Evolutionary conservation across 2,113 vertebrate genomes (phyloP).

Genomic region (Tautogolabrus adspersus): DNA sequence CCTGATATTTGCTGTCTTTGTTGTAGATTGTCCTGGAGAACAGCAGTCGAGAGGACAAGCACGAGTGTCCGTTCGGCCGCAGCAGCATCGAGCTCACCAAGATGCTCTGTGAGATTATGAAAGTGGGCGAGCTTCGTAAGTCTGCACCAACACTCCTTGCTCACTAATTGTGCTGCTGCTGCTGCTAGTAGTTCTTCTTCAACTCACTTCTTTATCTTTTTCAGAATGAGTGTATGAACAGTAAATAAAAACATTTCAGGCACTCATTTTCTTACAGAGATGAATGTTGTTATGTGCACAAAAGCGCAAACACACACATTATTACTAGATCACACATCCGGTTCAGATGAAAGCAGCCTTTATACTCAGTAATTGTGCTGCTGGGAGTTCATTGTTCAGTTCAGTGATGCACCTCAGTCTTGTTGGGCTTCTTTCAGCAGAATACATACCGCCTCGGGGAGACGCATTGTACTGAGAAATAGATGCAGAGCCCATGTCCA

Average conservation of each 20-base stretch:
- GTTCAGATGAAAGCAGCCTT: constrained; percentile 63
- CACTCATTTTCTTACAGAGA: not conserved
- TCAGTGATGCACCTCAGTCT: constrained; percentile 64
- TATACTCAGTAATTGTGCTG: constrained; percentile 68
- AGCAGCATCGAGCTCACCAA: constrained; percentile 99
- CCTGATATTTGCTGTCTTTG: not conserved
- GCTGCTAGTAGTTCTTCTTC: not conserved
- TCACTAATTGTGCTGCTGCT: not conserved
- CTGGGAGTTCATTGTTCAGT: constrained; percentile 72
- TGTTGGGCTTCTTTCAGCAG: constrained; percentile 43
- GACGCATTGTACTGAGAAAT: constrained; percentile 38
- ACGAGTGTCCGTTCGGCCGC: constrained; percentile 97
- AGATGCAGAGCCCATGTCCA: constrained; percentile 51
- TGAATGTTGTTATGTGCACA: not conserved
- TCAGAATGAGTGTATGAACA: not conserved
- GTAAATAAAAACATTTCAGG: not conserved
- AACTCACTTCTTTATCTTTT: not conserved
- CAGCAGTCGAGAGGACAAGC: constrained; percentile 98
- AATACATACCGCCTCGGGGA: constrained; percentile 29
- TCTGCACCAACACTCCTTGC: constrained; percentile 49
- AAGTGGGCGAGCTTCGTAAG: constrained; percentile 99
- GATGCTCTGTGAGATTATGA: constrained; percentile 98
- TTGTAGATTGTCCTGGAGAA: constrained; percentile 97
- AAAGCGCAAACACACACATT: constrained; percentile 1
- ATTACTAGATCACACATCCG: not conserved